phyloP scores from a whole-genome alignment of 2,113 vertebrate genomes.

The Muscicapa adusta region DNA sequence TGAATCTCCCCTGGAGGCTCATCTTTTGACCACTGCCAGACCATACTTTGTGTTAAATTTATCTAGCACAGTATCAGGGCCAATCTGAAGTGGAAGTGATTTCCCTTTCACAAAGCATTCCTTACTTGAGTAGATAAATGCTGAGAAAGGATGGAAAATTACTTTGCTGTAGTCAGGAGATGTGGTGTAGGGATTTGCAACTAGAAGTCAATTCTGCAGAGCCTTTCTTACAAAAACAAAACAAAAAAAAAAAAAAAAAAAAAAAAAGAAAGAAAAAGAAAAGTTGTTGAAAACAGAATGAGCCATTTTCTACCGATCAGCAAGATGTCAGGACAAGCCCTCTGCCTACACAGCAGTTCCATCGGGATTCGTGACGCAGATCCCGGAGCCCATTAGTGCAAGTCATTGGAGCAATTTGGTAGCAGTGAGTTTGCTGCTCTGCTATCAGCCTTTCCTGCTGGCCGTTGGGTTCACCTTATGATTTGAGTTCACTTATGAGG shows the following conservation, averaged over 20 bases:
- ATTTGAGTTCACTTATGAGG: not conserved
- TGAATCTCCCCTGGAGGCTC: not conserved
- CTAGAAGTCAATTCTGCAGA: not conserved
- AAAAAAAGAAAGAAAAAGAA: too few species aligned
- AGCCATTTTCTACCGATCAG: not conserved
- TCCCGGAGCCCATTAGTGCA: not conserved
- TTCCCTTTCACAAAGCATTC: not conserved
- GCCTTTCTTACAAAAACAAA: not conserved
- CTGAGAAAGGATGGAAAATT: not conserved
- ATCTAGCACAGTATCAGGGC: not conserved
- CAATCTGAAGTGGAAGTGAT: not conserved
- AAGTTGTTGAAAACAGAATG: too few species aligned
- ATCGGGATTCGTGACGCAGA: not conserved
- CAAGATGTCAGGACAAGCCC: not conserved
- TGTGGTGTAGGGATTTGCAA: not conserved
- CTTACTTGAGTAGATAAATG: not conserved
- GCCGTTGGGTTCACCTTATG: not conserved
- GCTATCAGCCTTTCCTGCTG: slow-evolving; percentile 19
- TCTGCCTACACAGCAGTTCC: not conserved
- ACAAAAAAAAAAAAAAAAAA: too few species aligned
- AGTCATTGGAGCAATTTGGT: not conserved
- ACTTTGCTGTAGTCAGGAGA: not conserved
- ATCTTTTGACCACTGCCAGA: not conserved
- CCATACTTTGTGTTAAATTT: not conserved
- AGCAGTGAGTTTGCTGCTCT: not conserved